Percentiles rank a stretch among this genome's conserved stretches.
Conservation (phyloP, 2,888 invertebrate genomes). For the Eledone cirrhosa region DNA sequence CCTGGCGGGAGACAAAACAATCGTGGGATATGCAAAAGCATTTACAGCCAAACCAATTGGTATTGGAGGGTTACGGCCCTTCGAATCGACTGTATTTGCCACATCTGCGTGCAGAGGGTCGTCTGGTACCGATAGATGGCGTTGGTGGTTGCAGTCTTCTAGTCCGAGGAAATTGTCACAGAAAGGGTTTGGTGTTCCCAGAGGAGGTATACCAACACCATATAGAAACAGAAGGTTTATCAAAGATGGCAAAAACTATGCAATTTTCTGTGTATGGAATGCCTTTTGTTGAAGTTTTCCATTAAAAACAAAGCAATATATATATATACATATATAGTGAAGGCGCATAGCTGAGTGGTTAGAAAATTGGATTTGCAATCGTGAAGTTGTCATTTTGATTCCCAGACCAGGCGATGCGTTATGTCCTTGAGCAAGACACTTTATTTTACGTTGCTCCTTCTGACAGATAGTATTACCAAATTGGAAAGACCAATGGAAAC, state of each 20-base stretch:
- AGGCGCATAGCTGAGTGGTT: too few species aligned
- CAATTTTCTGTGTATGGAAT: constrained; percentile 54
- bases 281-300: constrained; percentile 56
- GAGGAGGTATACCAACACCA: constrained; percentile 53
- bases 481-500: too few species aligned
- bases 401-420: too few species aligned
- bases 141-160: constrained; percentile 61
- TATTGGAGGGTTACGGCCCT: constrained; percentile 58
- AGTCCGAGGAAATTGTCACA: constrained; percentile 52
- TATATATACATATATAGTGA: not conserved
- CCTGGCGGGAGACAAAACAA: constrained; percentile 58
- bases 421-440: too few species aligned
- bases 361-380: too few species aligned
- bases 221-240: constrained; percentile 62
- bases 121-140: constrained; percentile 59
- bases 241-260: constrained; percentile 58
- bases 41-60: constrained; percentile 42
- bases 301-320: constrained; percentile 30
- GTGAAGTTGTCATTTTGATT: too few species aligned
- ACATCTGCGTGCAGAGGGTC: constrained; percentile 53
- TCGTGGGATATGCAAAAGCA: constrained; percentile 47
- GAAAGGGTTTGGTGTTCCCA: constrained; percentile 58
- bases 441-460: too few species aligned
- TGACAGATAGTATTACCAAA: too few species aligned
- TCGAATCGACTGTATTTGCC: constrained; percentile 51